Base-by-base conservation (phyloP, 2,797 vertebrate species). In the Cirrhinus molitorella region DNA sequence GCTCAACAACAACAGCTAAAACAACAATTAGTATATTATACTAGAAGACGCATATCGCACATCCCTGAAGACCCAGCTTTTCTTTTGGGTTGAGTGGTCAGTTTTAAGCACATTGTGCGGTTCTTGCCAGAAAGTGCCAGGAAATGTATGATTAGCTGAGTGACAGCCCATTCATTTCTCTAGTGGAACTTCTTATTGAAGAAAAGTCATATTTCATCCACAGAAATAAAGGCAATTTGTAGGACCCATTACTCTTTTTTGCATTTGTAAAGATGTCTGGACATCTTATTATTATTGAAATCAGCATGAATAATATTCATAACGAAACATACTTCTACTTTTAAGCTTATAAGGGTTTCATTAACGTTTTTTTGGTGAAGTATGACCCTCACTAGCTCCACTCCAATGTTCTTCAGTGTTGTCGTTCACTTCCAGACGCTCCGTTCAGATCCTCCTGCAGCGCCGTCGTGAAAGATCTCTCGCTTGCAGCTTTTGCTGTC, bases 201-300 rank as follows among this genome's bases (percentile, higher is more conserved):
- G 47, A 73, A 23, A 23, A 71, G 43, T 73, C 55, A 19, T 63
- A 81, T 51, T 19, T 81, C 80, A 63, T 31, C 57, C 43, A 59
- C 37, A 16, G 21, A 61, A 21, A 45, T 16, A 45, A 43, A 9
- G 53, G 4, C 51, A 55, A 34, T 57, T 57, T n/a, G n/a, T 37
- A 55, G 21, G 51, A 55, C 13, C 13, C 12, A 23, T 55, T 51
- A 21, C 47, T 11, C 2, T 16, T n/a, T 37, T n/a, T 55, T 21
- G 28, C 34, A 11, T 63, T 63, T 31, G 31, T 63, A 17, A 31
- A 63, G 25, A 63, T 63, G 59, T 63, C 59, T 63, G 59, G 59
- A 63, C 59, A 63, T 63, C 25, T 17, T 63, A 31, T 17, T 31
- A 31, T 59, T 53, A 59, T 31, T 31, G 25, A 63, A 63, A 28